Evolutionary conservation across 1,140 invertebrate genomes (phyloP), one percentile per base, ranked within the genome.

Genomic region (Ostrea edulis): DNA sequence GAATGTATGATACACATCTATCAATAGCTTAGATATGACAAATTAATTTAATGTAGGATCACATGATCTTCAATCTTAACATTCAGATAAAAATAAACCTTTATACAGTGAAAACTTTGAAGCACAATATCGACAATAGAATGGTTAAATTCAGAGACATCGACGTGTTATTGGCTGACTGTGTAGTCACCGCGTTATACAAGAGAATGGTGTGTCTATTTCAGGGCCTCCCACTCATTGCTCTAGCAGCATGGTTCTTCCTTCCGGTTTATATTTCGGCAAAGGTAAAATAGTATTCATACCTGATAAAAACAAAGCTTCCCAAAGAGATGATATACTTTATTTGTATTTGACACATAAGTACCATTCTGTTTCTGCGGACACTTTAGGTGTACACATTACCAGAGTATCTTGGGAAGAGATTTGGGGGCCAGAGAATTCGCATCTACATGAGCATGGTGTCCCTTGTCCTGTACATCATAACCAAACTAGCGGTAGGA

Each of bases 401-500:
- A 94, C 96, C 96, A 8, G 96, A 96, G 90, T 96, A 96, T 91
- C 91, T 96, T 44, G 93, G 94, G 83, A 95, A 95, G 86, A 91
- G 96, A 55, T 96, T 96, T 91, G 96, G 96, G 17, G 96, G 96
- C 44, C 93, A 96, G 87, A 91, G 96, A 68, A 96, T 96, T 82
- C 91, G 95, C 52, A 93, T 96, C n/a, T 96, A 96, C 90, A 93
- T 96, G 55, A 95, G 96, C 22, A 92, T 96, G 77, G 92, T 96
- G 9, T 95, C 96, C 20, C 93, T 96, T 5, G 90, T 96, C 14
- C 92, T 96, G 17, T 96, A 96, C 89, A 94, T 96, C 25, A 96
- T 96, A 90, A 96, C 96, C 11, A 96, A 96, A 94, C 95, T 96
- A 84, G 96, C 96, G 54, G 96, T 96, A 93, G n/a, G 81, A 55